Base-by-base conservation (phyloP, 2,888 invertebrate genomes). In the Oligia latruncula region DNA sequence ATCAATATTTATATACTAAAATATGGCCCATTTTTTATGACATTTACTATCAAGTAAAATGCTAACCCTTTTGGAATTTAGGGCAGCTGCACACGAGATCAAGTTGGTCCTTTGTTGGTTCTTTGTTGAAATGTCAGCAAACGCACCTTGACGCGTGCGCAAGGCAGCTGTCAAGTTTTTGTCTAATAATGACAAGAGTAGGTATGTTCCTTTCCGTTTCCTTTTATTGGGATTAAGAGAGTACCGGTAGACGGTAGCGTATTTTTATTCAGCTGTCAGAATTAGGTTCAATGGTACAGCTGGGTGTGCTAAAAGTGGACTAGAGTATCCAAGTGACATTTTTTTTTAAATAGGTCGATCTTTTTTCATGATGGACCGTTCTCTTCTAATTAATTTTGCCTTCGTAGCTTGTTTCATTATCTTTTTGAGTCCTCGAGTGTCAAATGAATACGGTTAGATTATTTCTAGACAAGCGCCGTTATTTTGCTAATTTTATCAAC, bases 61-160 rank as follows among this genome's bases (percentile, higher is more conserved):
- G 81, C 40, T 71, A 74, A 81, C 67, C 74, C 76, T 80, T 70
- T 66, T 76, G 82, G 71, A 75, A 84, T 84, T 83, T 85, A 78
- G 73, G 74, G 35, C 89, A 88, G 86, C 86, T 88, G 88, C 68
- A 68, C 67, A 68, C 49, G 74, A 77, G 73, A 78, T 86, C 81
- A 83, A 72, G 80, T 81, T 73, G 82, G 82, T 89, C 83, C 82
- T 87, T 89, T 78, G 83, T 82, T 76, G 81, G 84, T 90, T 82
- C 81, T 87, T 88, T 78, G 79, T 84, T 86, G 76, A 92, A 92
- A 92, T 93, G 92, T 90, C 92, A 92, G 64, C 15, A 71, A 35
- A 84, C 73, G 83, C 93, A 93, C 91, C 93, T 92, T 93, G 90
- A 85, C 87, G 89, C 90, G 83, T 90, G 90, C 88, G 85, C 72